Evolutionary conservation across 2,888 invertebrate species (phyloP), one percentile per base, ranked within the genome.

Genomic region (Torymus aiolomorphi): DNA sequence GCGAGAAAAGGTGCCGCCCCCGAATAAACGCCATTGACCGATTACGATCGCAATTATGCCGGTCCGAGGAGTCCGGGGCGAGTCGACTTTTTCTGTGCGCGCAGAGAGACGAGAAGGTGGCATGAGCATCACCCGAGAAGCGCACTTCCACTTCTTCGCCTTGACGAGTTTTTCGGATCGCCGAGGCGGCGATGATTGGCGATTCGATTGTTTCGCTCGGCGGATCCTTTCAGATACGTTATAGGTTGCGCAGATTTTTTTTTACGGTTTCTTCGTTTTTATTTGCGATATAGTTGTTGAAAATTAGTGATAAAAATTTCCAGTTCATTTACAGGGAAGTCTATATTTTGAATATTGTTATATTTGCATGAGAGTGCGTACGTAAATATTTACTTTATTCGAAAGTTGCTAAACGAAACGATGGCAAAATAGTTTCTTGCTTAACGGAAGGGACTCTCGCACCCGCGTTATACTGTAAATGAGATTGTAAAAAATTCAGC

Each of bases 41-140:
- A 78, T 73, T 78, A 56, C 61, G 67, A 66, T 78, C 61, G 73
- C 62, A 73, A 78, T 78, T 78, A 77, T 63, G 14, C 12, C 31
- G 42, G 14, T 14, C 31, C 31, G 31, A 31, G 8, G 31, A 31
- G 31, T 31, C 31, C 4, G 8, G 8, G 31, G 31, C 31, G 31
- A 3, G 31, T 5, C 31, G 31, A 31, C 31, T 31, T 31, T 31
- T 31, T 31, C 31, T 31, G 2, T 8, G 31, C 31, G 31, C 31
- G 31, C 31, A 31, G 31, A 31, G 31, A 20, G 20, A 20, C 20
- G 20, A 31, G 31, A 8, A 31, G 31, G 31, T 31, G 31, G 31
- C 31, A 31, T 3, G 5, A 31, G 31, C 31, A 31, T 3, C 31
- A 3, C 8, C 31, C 31, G 31, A 31, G 31, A 3, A 8, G 31